A percentile compares a stretch with the other conserved stretches of the same genome.
Conservation (phyloP, 1,140 invertebrate species). For the Dendrolimus kikuchii region DNA sequence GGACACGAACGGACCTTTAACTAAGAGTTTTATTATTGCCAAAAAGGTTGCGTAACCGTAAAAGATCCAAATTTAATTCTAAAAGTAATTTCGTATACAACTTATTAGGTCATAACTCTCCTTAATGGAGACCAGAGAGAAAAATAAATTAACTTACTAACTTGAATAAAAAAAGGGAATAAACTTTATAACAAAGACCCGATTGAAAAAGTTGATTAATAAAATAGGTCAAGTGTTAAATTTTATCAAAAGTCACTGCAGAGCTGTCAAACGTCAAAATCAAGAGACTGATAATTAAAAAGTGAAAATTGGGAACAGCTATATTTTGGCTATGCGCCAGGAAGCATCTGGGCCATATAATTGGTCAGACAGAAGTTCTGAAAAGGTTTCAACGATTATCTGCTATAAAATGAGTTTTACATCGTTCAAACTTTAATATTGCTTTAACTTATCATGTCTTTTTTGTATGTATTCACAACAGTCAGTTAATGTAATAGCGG, state of each 20-base stretch:
- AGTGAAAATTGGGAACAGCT: conserved; percentile 55
- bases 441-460: no score
- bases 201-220: conserved; percentile 6
- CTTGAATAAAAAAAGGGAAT: not conserved
- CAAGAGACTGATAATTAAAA: conserved; percentile 62
- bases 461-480: no score
- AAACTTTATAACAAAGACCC: conserved; percentile 6
- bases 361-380: conserved; percentile 37
- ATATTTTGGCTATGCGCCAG: conserved; percentile 53
- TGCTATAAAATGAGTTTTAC: no score
- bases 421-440: no score
- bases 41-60: no score
- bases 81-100: no score
- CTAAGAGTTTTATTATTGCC: no score
- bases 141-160: not conserved
- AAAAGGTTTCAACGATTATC: not conserved
- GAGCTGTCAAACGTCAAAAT: conserved; percentile 42
- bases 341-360: conserved; percentile 51
- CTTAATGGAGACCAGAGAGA: no score
- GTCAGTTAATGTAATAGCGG: no score
- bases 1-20: no score
- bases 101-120: no score
- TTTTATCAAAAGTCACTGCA: conserved; percentile 39
- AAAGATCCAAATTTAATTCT: no score
- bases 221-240: conserved; percentile 34